Evolutionary conservation across 2,797 vertebrate species (phyloP).

Genomic region (Cossypha polioptera): DNA sequence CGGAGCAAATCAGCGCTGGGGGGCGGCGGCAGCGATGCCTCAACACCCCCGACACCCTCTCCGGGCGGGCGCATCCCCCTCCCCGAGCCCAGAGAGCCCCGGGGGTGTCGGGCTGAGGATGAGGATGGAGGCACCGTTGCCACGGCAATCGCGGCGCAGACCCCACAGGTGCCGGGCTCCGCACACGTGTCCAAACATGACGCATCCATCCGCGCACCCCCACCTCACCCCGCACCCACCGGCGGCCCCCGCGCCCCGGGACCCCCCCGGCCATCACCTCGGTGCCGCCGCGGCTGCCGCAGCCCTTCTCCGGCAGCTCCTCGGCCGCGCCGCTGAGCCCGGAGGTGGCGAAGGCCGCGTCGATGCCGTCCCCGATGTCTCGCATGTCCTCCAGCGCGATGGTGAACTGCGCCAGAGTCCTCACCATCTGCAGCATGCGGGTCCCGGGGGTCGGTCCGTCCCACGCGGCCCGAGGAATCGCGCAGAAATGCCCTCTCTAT

Average conservation of each 20-base stretch:
- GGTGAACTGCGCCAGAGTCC: slow-evolving; percentile 96
- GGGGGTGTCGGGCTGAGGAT: neutral
- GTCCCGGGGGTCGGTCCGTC: slow-evolving; percentile 43
- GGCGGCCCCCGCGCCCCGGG: neutral
- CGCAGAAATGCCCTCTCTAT: neutral
- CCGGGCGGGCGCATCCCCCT: neutral
- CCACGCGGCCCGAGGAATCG: slow-evolving; percentile 32
- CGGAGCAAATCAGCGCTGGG: neutral
- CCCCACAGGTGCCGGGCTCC: neutral
- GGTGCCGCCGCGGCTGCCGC: slow-evolving; percentile 57
- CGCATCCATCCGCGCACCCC: neutral
- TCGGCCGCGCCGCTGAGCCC: slow-evolving; percentile 67
- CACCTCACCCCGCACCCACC: neutral
- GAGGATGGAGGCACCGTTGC: slow-evolving; percentile 37
- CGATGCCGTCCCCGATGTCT: slow-evolving; percentile 84
- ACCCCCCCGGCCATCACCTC: slow-evolving; percentile 77
- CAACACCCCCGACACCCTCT: neutral
- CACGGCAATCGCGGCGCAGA: neutral
- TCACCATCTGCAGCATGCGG: slow-evolving; percentile 98
- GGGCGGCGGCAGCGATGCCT: neutral
- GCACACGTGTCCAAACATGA: slow-evolving; percentile 3
- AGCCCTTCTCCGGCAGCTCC: slow-evolving; percentile 70
- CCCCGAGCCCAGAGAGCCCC: accelerated
- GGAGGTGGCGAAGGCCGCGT: slow-evolving; percentile 73
- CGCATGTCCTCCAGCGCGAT: slow-evolving; percentile 98